These are phyloP conservation scores for Subacronicta megacephala DNA, from an alignment of 2,888 invertebrate genomes.

Conservation along the genomic window DNA sequence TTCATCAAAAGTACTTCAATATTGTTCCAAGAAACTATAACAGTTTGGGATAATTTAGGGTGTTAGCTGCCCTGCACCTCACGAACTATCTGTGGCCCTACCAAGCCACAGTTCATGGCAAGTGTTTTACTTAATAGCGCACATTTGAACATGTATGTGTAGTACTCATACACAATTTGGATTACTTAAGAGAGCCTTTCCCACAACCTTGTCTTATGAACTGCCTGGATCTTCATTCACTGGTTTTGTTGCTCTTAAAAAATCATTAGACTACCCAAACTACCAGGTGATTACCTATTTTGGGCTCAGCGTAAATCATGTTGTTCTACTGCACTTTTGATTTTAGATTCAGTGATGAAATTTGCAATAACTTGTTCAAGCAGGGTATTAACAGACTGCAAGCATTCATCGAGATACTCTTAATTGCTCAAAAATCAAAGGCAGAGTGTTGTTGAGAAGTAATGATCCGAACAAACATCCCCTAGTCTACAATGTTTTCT, in stretches of 20 bases:
- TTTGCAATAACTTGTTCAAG: constrained; percentile 55
- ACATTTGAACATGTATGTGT: constrained; percentile 62
- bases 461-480: constrained; percentile 57
- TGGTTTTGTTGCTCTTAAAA: constrained; percentile 59
- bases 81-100: constrained; percentile 46
- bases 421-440: constrained; percentile 76
- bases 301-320: constrained; percentile 33
- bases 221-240: constrained; percentile 46
- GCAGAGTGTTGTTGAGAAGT: constrained; percentile 55
- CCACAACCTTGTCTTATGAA: constrained; percentile 50
- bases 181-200: constrained; percentile 74
- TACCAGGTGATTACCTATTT: constrained; percentile 54
- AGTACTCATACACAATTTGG: constrained; percentile 49
- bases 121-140: too few relatives aligned
- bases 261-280: constrained; percentile 51
- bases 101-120: constrained; percentile 43
- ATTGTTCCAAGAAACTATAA: constrained; percentile 14
- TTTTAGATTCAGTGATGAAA: constrained; percentile 78
- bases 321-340: constrained; percentile 77
- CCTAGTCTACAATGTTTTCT: constrained; percentile 54
- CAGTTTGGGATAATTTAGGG: constrained; percentile 7
- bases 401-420: constrained; percentile 54
- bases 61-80: constrained; percentile 32
- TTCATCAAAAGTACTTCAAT: constrained; percentile 7
- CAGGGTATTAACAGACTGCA: constrained; percentile 39